Base-by-base conservation (phyloP, 2,888 invertebrate genomes). In the Aspidapion aeneum region DNA sequence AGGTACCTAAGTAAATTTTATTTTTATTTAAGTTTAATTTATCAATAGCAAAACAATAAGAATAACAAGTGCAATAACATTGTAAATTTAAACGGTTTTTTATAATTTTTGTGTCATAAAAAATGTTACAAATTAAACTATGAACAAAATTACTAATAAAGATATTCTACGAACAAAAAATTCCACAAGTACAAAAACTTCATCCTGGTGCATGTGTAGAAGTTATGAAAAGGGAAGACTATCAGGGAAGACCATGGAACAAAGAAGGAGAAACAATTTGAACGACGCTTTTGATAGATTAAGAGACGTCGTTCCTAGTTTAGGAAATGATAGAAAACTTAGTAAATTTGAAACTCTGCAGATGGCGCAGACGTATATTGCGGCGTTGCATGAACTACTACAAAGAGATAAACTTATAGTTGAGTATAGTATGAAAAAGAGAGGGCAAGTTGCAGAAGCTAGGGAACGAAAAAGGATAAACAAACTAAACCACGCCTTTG, bases 331-430 rank as follows among this genome's bases (percentile, higher is more conserved):
- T 74, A 82, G 87, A 72, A 88, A 89, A 76, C 80, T 90, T 65
- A 89, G 89, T 65, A 90, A 90, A 77, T 90, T 87, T 73, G 90
- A 90, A 78, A 90, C 90, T 49, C 79, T 90, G 52, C 90, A 90
- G 78, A 90, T 90, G 90, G 90, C 90, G 0, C 90, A 90, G 74
- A 88, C 87, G 1, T 90, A 90, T 74, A 90, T 90, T 61, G 80
- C 85, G 0, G 88, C 89, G 1, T 79, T 90, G 18, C 84, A 86
- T 70, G 89, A 90, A 71, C 79, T 89, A 18, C 78, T 89, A 60
- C 77, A 80, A 66, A 74, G 80, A 68, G 80, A 80, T 71, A 79
- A 68, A 70, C 19, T 50, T 50, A 35, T 35, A n/a, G n/a, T n/a
- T n/a, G n/a, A n/a, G n/a, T n/a, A n/a, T n/a, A n/a, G n/a, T 17